Conservation (phyloP, 2,888 invertebrate species). For the Aspidiotus rigidus region DNA sequence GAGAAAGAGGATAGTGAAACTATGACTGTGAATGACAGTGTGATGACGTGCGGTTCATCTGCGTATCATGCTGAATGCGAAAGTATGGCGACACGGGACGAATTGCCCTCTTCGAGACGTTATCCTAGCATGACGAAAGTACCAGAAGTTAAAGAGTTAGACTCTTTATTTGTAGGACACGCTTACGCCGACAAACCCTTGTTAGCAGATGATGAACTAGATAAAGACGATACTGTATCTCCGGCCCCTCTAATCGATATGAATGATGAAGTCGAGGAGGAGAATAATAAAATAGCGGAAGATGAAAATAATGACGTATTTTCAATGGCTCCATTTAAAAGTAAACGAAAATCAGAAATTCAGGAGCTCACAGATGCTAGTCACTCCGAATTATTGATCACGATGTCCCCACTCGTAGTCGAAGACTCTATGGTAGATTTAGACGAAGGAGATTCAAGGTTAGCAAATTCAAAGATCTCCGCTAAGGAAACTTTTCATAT, state of each 20-base stretch:
- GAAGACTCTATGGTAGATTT: slow-evolving; percentile 24
- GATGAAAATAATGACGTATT: slow-evolving; percentile 51
- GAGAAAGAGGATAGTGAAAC: slow-evolving; percentile 45
- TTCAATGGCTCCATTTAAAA: slow-evolving; percentile 56
- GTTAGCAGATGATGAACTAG: slow-evolving; percentile 67
- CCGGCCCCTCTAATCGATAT: slow-evolving; percentile 36
- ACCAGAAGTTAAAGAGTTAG: slow-evolving; percentile 44
- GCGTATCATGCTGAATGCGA: slow-evolving; percentile 65
- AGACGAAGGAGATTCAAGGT: slow-evolving; percentile 11
- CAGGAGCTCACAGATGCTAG: slow-evolving; percentile 23
- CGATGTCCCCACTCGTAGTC: slow-evolving; percentile 21
- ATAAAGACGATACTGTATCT: slow-evolving; percentile 45
- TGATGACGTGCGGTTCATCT: slow-evolving; percentile 58
- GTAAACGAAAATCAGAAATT: slow-evolving; percentile 11
- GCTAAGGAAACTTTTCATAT: neutral
- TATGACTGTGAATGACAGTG: slow-evolving; percentile 54
- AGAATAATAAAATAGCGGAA: neutral
- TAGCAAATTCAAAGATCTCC: slow-evolving; percentile 10
- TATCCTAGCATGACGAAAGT: slow-evolving; percentile 17
- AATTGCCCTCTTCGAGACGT: slow-evolving; percentile 37
- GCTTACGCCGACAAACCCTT: slow-evolving; percentile 64
- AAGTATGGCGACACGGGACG: slow-evolving; percentile 47
- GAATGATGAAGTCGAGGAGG: slow-evolving; percentile 32
- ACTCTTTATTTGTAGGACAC: slow-evolving; percentile 59
- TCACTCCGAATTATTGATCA: slow-evolving; percentile 23